phyloP scores from a whole-genome alignment of 2,888 invertebrate species.

The Mesorhabditis sp. region DNA sequence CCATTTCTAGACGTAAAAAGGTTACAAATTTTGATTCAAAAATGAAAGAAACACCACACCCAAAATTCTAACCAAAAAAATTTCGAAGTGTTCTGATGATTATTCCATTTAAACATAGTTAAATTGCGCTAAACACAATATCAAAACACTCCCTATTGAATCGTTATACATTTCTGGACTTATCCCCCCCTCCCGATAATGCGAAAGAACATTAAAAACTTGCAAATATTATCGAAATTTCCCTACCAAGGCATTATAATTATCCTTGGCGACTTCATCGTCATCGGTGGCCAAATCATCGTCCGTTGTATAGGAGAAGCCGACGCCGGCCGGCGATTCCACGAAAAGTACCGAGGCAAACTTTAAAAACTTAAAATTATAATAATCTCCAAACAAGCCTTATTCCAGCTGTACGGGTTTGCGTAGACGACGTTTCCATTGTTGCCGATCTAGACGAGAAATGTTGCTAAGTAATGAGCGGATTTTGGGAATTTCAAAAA shows the following conservation, averaged over 20 bases:
- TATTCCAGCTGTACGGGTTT: constrained; percentile 6
- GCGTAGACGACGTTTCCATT: constrained; percentile 2
- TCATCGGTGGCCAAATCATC: constrained; percentile 56
- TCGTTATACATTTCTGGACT: too few species aligned
- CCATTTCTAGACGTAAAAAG: too few species aligned
- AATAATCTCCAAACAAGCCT: not conserved
- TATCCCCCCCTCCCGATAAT: too few species aligned
- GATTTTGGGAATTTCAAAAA: not conserved
- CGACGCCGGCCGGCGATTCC: constrained; percentile 64
- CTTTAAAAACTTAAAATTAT: constrained; percentile 39
- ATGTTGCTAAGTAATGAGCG: not conserved
- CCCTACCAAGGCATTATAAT: constrained; percentile 58
- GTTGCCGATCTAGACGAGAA: not conserved
- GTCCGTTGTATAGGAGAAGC: constrained; percentile 61
- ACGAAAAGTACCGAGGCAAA: constrained; percentile 62
- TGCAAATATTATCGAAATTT: not conserved
- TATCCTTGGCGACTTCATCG: constrained; percentile 59
- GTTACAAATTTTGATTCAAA: too few species aligned
- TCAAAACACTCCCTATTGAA: too few species aligned
- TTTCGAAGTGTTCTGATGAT: too few species aligned
- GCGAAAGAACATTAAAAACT: not conserved
- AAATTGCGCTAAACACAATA: too few species aligned
- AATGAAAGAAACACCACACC: too few species aligned
- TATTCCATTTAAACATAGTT: too few species aligned
- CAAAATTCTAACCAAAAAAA: too few species aligned